These are phyloP conservation scores for Amphipoea oculea DNA, from an alignment of 2,888 invertebrate genomes.

Conservation along the genomic window DNA sequence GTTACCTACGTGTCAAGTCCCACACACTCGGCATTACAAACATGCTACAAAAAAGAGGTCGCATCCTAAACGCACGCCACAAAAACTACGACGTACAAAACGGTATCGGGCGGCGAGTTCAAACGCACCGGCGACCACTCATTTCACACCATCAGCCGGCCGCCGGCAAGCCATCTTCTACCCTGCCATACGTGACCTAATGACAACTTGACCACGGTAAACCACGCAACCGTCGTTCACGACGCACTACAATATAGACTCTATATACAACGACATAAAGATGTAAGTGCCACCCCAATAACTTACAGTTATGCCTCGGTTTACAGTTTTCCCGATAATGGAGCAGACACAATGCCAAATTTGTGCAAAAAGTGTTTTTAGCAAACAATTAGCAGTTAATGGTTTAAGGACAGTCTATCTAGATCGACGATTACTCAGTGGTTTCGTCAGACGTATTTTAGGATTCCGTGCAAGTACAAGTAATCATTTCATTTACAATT, in stretches of 20 bases:
- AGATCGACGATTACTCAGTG: constrained; percentile 29
- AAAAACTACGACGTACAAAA: constrained; percentile 86
- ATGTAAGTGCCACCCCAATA: constrained; percentile 22
- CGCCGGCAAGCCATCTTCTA: constrained; percentile 72
- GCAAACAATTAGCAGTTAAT: constrained; percentile 78
- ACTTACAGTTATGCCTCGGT: constrained; percentile 51
- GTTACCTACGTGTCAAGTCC: constrained; percentile 89
- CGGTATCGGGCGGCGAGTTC: constrained; percentile 86
- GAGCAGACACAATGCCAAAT: constrained; percentile 74
- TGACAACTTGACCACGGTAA: constrained; percentile 77
- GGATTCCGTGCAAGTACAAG: constrained; percentile 1
- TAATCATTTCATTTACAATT: constrained; percentile 4
- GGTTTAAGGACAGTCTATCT: constrained; percentile 37
- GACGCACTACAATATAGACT: constrained; percentile 63
- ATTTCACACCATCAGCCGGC: constrained; percentile 87
- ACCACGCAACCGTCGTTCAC: constrained; percentile 64
- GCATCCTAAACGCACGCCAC: constrained; percentile 86
- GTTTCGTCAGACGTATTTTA: constrained; percentile 34
- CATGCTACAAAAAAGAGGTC: constrained; percentile 87
- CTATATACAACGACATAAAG: constrained; percentile 62
- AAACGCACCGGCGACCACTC: constrained; percentile 83
- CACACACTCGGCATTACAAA: constrained; percentile 90
- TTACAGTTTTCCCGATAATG: constrained; percentile 65
- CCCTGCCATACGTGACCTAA: constrained; percentile 85
- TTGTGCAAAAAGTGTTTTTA: constrained; percentile 79